Evolutionary conservation across 1,140 invertebrate genomes (phyloP), one percentile per base, ranked within the genome.

Genomic region (Sitodiplosis mosellana): DNA sequence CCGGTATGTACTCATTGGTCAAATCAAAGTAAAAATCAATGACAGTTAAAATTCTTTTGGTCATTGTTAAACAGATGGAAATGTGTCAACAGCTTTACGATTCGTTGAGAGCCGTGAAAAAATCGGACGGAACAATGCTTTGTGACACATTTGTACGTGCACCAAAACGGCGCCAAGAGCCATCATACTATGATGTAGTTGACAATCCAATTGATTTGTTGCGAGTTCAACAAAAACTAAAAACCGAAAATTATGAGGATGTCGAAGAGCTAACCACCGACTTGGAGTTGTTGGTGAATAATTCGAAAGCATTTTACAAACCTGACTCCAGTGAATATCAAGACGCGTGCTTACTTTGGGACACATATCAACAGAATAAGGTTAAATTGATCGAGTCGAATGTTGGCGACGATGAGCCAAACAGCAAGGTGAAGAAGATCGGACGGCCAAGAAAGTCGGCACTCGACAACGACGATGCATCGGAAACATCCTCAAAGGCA

Each of bases 121-220:
- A 90, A 56, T 87, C 92, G 55, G 89, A 95, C 72, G 90, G 91
- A 1, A 72, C 78, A 4, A 67, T 91, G 51, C 59, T 95, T 6
- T 96, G 92, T 70, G 92, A 97, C 68, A 77, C 87, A 12, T 95
- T 96, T 65, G 92, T 97, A 50, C 68, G 91, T 56, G 89, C 83
- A 17, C 91, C 92, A 8, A 95, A 94, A 64, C 72, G 89, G 52
- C 74, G 90, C 36, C 86, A 89, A 62, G 86, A 90, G 61, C 87
- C 86, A 38, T 78, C 80, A 33, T 90, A 91, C 65, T 89, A 89
- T 67, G 86, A 89, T 71, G 84, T 88, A 45, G 89, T 97, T 10
- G 74, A 78, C 8, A 86, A 88, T 63, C 91, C 92, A 12, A 96
- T 96, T 59, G 92, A 96, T 66, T 69, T 97, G 51, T 63, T 94